Base-by-base conservation (phyloP, 1,140 invertebrate genomes). In the Pectinophora gossypiella region DNA sequence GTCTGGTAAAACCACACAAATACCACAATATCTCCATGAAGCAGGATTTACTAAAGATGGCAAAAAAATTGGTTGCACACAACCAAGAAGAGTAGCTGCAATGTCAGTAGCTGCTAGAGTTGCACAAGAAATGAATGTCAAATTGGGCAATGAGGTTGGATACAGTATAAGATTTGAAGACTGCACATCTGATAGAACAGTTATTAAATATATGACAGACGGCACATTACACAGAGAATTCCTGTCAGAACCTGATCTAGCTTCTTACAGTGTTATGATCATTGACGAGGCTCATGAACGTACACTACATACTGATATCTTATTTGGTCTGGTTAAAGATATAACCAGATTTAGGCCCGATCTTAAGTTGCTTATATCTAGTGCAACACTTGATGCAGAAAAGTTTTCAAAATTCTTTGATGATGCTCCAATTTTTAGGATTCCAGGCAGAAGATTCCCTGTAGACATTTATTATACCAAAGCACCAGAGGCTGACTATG, bases 161-260 rank as follows among this genome's bases (percentile, higher is more conserved):
- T 99, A 99, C 84, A 97, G 95, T 65, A 99, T 99, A 66, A 91
- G 99, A 78, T 99, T 99, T 90, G 99, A 99, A 91, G 98, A 99
- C 87, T 99, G 98, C 67, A 99, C 98, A 2, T 98, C 96, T 12
- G 93, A 97, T 52, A 94, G 97, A 79, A 99, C 99, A 7, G 89
- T 98, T 42, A 93, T 99, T n/a, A 99, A 99, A 88, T 99, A 99
- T 70, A 99, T 99, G 98, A 99, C 99, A 36, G 99, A 99, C 89
- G 99, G 99, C 76, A 99, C 99, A 72, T 82, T 99, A 40, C 94
- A 99, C 44, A 89, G 98, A 74, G 99, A 99, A 89, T 99, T 99
- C 87, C 89, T 99, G 1, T 95, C 96, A 51, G 98, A 99, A 86
- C 98, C 98, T 0, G 98, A 99, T 89, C 88, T 99, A 19, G 93